These are phyloP conservation scores for Protobothrops mucrosquamatus DNA, from an alignment of 2,113 vertebrate genomes.

Conservation along the genomic window DNA sequence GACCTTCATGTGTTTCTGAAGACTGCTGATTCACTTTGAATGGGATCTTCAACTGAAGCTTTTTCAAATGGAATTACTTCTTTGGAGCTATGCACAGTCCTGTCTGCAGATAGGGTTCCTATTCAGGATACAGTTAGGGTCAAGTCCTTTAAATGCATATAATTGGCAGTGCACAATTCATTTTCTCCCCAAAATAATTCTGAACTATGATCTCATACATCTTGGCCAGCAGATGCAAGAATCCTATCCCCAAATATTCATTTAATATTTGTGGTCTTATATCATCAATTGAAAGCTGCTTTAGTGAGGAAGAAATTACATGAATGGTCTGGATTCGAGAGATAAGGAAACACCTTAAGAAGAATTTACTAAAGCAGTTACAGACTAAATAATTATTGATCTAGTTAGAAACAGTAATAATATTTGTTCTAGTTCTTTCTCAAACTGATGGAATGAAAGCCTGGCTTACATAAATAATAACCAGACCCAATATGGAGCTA, in stretches of 20 bases:
- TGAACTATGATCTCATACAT: no score
- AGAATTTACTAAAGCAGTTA: constrained; percentile 34
- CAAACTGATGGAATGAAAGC: background rate
- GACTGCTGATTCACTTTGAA: background rate
- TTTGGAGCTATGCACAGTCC: no score
- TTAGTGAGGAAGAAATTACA: background rate
- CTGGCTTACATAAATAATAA: background rate
- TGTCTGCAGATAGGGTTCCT: no score
- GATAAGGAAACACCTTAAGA: constrained; percentile 38
- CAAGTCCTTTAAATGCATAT: no score
- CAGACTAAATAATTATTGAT: constrained; percentile 9
- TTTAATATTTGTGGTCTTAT: background rate
- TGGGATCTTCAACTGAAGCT: no score
- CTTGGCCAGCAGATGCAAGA: no score
- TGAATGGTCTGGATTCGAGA: background rate
- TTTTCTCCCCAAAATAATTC: no score
- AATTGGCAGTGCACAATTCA: no score
- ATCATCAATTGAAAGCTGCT: background rate
- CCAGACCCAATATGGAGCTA: background rate
- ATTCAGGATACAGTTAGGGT: no score
- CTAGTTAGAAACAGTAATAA: background rate
- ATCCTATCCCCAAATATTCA: no score
- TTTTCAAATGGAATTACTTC: no score
- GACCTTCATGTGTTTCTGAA: background rate
- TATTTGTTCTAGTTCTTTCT: background rate